Conservation (phyloP, 2,113 vertebrate genomes). For the Lathamus discolor region DNA sequence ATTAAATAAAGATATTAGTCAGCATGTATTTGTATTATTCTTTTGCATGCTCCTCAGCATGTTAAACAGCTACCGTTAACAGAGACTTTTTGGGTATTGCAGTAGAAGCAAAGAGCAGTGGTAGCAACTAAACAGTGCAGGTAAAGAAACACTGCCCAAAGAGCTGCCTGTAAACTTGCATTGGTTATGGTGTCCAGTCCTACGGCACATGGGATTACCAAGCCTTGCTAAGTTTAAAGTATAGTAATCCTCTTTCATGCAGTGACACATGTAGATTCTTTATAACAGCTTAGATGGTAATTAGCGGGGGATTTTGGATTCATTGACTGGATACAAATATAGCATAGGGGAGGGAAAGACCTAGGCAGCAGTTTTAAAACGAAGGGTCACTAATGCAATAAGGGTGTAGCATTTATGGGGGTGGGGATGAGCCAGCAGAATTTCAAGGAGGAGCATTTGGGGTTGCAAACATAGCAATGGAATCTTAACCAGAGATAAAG, state of each 20-base stretch:
- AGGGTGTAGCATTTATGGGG: background rate
- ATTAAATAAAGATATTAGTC: background rate
- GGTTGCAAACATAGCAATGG: background rate
- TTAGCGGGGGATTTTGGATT: slow-evolving; percentile 27
- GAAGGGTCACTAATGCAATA: background rate
- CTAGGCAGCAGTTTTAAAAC: background rate
- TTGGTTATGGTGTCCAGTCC: background rate
- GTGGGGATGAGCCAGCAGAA: slow-evolving; percentile 17
- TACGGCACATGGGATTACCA: background rate
- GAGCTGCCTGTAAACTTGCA: background rate
- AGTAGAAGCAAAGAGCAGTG: background rate
- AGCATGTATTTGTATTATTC: fast-evolving
- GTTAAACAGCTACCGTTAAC: background rate
- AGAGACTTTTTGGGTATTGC: background rate
- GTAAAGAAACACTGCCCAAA: background rate
- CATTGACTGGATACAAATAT: slow-evolving; percentile 42
- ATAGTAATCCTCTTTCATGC: slow-evolving; percentile 52
- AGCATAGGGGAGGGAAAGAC: slow-evolving; percentile 18
- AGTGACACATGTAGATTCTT: slow-evolving; percentile 30
- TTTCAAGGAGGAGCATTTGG: background rate
- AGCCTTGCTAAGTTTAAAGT: slow-evolving; percentile 53
- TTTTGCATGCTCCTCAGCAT: background rate
- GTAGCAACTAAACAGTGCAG: background rate
- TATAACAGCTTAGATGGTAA: slow-evolving; percentile 59
- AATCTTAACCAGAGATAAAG: background rate